Conservation (phyloP, 2,113 vertebrate species). For the Phylloscopus trochilus region DNA sequence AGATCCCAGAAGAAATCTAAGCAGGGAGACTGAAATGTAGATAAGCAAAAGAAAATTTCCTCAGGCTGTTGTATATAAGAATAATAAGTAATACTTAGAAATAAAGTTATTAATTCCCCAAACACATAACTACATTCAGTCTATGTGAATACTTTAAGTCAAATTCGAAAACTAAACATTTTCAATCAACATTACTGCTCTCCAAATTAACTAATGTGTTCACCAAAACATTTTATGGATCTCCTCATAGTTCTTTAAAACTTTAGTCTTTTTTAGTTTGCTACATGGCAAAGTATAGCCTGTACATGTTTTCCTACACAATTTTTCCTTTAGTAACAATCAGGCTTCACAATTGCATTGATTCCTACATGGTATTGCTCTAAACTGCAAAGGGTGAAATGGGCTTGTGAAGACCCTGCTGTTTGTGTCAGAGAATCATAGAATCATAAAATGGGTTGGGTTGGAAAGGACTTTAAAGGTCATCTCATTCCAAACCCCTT, state of each 20-base stretch:
- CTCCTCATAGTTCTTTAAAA: not conserved
- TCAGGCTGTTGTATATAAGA: not conserved
- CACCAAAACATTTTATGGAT: not conserved
- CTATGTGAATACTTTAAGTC: not conserved
- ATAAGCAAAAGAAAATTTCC: conserved; percentile 38
- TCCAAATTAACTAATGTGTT: not conserved
- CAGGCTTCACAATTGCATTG: not conserved
- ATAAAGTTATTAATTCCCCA: not conserved
- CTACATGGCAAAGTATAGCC: not conserved
- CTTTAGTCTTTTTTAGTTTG: not conserved
- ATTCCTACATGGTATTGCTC: not conserved
- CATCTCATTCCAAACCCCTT: not conserved
- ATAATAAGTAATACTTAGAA: conserved; percentile 7
- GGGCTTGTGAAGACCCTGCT: not conserved
- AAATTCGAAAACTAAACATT: conserved; percentile 7
- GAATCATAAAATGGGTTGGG: not conserved
- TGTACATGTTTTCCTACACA: not conserved
- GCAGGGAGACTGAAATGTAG: not conserved
- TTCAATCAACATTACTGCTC: not conserved
- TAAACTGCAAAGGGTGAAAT: not conserved
- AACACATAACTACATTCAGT: not conserved
- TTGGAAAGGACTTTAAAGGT: not conserved
- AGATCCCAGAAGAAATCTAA: conserved; percentile 34
- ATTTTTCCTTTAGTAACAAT: not conserved
- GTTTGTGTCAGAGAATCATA: not conserved